Evolutionary conservation across 2,888 invertebrate species (phyloP).

Genomic region (Dusona sp.): DNA sequence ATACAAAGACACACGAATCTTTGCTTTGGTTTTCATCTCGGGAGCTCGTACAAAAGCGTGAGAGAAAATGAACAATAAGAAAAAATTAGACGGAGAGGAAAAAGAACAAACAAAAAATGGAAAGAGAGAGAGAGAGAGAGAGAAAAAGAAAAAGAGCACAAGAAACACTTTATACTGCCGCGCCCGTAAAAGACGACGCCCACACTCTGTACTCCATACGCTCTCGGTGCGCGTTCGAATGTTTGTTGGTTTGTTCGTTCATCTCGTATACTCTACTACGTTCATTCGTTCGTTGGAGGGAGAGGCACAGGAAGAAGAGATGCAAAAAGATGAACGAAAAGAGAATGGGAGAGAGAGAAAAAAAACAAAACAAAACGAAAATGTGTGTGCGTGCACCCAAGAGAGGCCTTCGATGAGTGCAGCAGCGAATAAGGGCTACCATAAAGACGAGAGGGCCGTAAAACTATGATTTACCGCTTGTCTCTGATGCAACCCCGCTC

Average conservation of each 20-base stretch:
- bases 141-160: conserved; percentile 64
- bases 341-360: conserved; percentile 3
- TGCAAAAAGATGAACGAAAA: conserved; percentile 38
- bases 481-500: conserved; percentile 79
- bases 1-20: conserved; percentile 9
- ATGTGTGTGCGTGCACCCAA: conserved; percentile 54
- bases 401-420: conserved; percentile 77
- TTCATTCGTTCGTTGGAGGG: conserved; percentile 41
- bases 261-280: conserved; percentile 41
- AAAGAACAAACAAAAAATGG: not conserved
- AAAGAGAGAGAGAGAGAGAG: conserved; percentile 3
- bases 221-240: conserved; percentile 43
- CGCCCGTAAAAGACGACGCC: conserved; percentile 79
- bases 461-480: conserved; percentile 84
- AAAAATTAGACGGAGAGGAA: not conserved
- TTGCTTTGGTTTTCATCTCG: conserved; percentile 54
- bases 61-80: conserved; percentile 10
- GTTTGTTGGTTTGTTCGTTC: conserved; percentile 49
- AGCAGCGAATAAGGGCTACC: conserved; percentile 74
- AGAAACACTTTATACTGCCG: conserved; percentile 75
- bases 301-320: conserved; percentile 43
- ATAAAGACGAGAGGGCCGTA: conserved; percentile 80
- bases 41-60: conserved; percentile 22
- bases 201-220: conserved; percentile 68
- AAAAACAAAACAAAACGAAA: conserved; percentile 2